phyloP scores from a whole-genome alignment of 2,888 invertebrate species.

The Kuschelorhynchus macadamiae region DNA sequence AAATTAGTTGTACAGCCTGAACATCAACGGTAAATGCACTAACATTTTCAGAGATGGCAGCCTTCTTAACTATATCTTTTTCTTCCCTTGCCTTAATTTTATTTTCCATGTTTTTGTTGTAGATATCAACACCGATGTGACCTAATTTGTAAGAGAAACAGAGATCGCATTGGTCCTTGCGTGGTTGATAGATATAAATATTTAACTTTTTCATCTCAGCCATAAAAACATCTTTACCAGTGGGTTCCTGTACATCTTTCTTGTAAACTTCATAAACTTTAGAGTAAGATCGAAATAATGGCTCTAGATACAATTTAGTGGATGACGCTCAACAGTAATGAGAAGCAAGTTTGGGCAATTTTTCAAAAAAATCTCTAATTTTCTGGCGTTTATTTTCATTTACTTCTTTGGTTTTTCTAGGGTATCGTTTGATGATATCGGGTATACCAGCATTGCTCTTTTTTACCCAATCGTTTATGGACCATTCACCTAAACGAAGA shows the following conservation, averaged over 20 bases:
- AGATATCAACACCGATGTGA: constrained; percentile 34
- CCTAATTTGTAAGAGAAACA: too few relatives aligned
- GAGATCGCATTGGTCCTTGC: too few relatives aligned
- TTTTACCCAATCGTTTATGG: constrained; percentile 38
- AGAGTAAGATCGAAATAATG: constrained; percentile 33
- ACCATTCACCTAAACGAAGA: constrained; percentile 37
- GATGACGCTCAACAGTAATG: constrained; percentile 47
- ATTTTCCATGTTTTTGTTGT: constrained; percentile 38
- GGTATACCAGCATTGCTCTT: constrained; percentile 31
- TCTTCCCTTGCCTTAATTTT: constrained; percentile 42
- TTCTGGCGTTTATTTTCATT: constrained; percentile 19
- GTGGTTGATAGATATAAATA: too few relatives aligned
- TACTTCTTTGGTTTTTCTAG: constrained; percentile 24
- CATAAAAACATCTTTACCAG: constrained; percentile 30
- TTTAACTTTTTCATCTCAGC: too few relatives aligned
- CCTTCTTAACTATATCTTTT: constrained; percentile 36
- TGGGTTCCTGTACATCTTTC: constrained; percentile 11
- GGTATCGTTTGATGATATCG: constrained; percentile 10
- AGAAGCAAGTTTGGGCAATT: constrained; percentile 41
- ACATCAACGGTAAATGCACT: constrained; percentile 49
- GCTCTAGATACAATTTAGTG: constrained; percentile 43
- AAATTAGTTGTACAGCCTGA: constrained; percentile 50
- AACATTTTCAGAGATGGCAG: constrained; percentile 33
- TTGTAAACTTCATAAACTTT: constrained; percentile 39
- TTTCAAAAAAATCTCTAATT: constrained; percentile 36